Base-by-base conservation (phyloP, 1,140 invertebrate genomes). In the Harlomillsia oculata region DNA sequence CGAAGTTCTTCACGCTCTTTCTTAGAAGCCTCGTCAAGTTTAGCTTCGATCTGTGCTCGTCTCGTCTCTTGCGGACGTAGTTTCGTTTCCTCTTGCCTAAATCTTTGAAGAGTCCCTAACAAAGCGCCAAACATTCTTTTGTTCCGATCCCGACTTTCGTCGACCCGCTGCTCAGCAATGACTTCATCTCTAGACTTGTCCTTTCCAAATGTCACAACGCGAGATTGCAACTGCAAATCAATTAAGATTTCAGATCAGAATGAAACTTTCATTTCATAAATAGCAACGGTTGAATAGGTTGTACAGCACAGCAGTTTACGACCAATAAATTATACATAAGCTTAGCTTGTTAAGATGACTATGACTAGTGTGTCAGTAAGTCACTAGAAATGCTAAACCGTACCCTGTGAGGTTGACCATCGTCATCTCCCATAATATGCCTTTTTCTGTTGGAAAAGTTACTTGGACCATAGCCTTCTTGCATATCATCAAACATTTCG, bases 111-210 rank as follows among this genome's bases (percentile, higher is more conserved):
- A 37, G 93, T 97, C 4, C 93, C 93, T 30, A 97, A 72, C 32
- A 97, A 74, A 26, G 88, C 87, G 23, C 93, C 91, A 77, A 97
- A 96, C 86, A 97, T 96, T 59, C 94, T 78, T 59, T 85, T 79
- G 74, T 95, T 95, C 59, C 91, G 75, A 44, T 57, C 60, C 14
- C 56, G 21, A 28, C 20, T 55, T 37, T 57, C 23, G 74, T 95
- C 90, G 30, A 79, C 80, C 54, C 81, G 82, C 68, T 95, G 89
- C 39, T 88, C 85, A 63, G 85, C 82, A 2, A 90, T 76, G 29
- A 83, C 82, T 69, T 87, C 84, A 69, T 84, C 80, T 26, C 85
- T 73, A 28, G 82, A 84, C 41, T 75, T 71, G 16, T 65, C 64
- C 41, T 58, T 60, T 3, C 25, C 44, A 4, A 60, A 62, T 26